phyloP scores from a whole-genome alignment of 2,113 vertebrate genomes.

The Fulmarus glacialis region DNA sequence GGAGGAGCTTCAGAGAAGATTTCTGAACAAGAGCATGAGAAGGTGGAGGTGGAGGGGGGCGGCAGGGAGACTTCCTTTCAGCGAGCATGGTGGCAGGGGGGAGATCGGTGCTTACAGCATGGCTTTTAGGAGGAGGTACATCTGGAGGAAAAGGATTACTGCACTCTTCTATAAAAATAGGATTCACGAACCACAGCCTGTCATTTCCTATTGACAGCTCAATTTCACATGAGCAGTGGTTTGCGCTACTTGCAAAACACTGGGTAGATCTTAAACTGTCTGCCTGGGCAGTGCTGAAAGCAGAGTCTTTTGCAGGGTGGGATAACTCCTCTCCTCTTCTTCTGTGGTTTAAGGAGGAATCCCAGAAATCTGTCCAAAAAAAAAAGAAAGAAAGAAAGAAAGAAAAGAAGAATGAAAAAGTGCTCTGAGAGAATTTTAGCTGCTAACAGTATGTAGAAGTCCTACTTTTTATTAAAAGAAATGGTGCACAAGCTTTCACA shows the following conservation, averaged over 20 bases:
- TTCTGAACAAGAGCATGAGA: slow-evolving; percentile 36
- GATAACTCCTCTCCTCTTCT: not conserved
- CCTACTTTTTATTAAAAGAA: not conserved
- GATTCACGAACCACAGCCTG: slow-evolving; percentile 87
- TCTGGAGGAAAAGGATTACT: slow-evolving; percentile 35
- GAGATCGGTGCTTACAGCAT: not conserved
- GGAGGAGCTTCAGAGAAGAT: not conserved
- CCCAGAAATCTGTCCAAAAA: slow-evolving; percentile 88
- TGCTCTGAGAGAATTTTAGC: not conserved
- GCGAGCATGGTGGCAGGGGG: not conserved
- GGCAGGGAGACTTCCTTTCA: slow-evolving; percentile 76
- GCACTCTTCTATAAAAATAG: slow-evolving; percentile 86
- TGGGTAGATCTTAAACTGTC: slow-evolving; percentile 16
- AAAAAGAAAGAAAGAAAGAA: not conserved
- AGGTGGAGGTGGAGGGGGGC: slow-evolving; percentile 76
- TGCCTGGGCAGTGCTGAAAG: not conserved
- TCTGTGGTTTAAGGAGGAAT: slow-evolving; percentile 79
- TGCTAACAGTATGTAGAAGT: not conserved
- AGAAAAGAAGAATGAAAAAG: not conserved
- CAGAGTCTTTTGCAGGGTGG: slow-evolving; percentile 5
- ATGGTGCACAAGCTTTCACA: not conserved
- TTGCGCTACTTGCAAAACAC: slow-evolving; percentile 38
- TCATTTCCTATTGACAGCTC: slow-evolving; percentile 79
- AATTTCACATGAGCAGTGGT: slow-evolving; percentile 79
- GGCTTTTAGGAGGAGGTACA: slow-evolving; percentile 58